Conservation (phyloP, 35 echinoderm and acorn worm genomes). For the Apostichopus parvimensis region DNA sequence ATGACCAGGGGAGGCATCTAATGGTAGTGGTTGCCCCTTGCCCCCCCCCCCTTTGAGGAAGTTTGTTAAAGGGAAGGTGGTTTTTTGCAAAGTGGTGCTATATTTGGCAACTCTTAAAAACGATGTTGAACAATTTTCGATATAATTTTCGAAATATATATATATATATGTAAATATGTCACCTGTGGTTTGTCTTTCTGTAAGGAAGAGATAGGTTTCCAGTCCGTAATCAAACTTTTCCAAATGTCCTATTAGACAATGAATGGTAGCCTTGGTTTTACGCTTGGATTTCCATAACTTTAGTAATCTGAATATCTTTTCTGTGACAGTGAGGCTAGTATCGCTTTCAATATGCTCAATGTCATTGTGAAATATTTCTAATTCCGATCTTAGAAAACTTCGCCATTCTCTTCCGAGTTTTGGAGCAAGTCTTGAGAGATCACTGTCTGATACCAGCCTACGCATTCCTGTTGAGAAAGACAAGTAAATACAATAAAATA, state of each 20-base stretch:
- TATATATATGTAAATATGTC: too few relatives aligned
- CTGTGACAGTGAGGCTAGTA: neutral
- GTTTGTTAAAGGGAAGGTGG: too few relatives aligned
- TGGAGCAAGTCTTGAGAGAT: neutral
- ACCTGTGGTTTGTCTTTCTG: neutral
- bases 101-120: too few relatives aligned
- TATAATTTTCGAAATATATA: too few relatives aligned
- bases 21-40: too few relatives aligned
- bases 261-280: neutral
- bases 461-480: neutral
- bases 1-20: too few relatives aligned
- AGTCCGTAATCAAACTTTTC: neutral
- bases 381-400: neutral
- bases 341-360: conserved; percentile 5
- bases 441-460: neutral
- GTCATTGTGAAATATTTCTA: neutral
- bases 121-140: too few relatives aligned
- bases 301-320: conserved; percentile 21
- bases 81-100: too few relatives aligned
- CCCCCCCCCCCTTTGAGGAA: too few relatives aligned
- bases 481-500: neutral
- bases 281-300: neutral
- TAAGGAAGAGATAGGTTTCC: neutral
- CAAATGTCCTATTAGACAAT: conserved; percentile 1
- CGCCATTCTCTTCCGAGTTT: conserved; percentile 20